Base-by-base conservation (phyloP, 2,113 vertebrate genomes). In the Struthidea cinerea region DNA sequence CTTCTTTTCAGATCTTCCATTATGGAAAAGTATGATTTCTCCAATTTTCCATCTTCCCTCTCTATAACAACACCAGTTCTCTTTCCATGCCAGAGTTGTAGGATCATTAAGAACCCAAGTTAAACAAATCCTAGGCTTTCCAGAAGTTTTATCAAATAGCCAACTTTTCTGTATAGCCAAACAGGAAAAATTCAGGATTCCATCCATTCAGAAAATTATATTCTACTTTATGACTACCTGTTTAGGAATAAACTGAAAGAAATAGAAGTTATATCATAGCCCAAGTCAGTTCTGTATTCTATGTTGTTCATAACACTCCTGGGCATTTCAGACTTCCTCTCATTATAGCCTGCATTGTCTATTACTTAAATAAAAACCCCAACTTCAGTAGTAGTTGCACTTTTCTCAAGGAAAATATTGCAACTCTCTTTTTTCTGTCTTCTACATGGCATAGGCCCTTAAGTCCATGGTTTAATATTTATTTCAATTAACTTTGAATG, bases 1-100 rank as follows among this genome's bases (percentile, higher is more conserved):
- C 85, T 83, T 79, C 56, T 92, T 83, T 91, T 95, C 59, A 93
- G 67, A 67, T 96, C 57, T 96, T 96, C 94, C 93, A 86, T 56
- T 83, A 80, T 80, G 94, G 93, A 94, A 96, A 95, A 91, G 50
- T 91, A 64, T 28, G 5, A 64, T 93, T 96, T 91, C 57, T 85
- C 75, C 9, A 3, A 67, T 91, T 96, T 96, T 96, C 94, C 91
- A 59, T 83, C 50, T 76, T 82, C 28, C 28, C 24, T 82, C 53
- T 94, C 61, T 71, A 33, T 78, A 90, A 82, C 35, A 93, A 64
- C 82, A 71, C 37, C 1, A 1, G 61, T 70, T 90, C 63, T 10
- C 42, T 89, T 93, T 80, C 74, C 78, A 37, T 80, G 91, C 85
- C 74, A 91, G 52, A 83, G 20, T 56, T 91, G 42, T 55, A 90